These are phyloP conservation scores for Trichacis sp. DNA, from an alignment of 2,888 invertebrate genomes.

Conservation along the genomic window DNA sequence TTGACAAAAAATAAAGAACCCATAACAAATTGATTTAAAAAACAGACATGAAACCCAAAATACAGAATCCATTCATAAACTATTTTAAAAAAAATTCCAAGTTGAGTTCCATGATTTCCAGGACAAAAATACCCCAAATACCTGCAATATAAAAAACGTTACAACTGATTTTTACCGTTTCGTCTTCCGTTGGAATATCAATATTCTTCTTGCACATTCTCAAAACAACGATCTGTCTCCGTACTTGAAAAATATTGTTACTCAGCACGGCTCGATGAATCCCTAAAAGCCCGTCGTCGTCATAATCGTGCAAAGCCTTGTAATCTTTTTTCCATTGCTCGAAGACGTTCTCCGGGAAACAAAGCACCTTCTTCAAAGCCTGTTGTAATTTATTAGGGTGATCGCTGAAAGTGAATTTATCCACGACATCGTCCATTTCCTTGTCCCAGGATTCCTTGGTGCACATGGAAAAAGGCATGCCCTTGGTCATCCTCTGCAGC, in stretches of 20 bases:
- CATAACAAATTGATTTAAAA: too few species aligned
- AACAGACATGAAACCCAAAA: too few species aligned
- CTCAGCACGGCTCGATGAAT: conserved; percentile 58
- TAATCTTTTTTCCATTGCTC: conserved; percentile 52
- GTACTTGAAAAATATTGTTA: conserved; percentile 42
- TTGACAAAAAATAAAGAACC: too few species aligned
- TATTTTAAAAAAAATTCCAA: too few species aligned
- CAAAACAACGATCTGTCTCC: conserved; percentile 52
- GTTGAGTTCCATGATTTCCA: too few species aligned
- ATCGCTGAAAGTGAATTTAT: conserved; percentile 28
- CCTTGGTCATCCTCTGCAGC: not conserved
- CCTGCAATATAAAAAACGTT: not conserved
- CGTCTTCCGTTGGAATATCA: conserved; percentile 49
- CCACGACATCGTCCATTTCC: conserved; percentile 34
- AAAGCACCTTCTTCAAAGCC: conserved; percentile 13
- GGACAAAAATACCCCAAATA: too few species aligned
- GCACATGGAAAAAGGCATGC: not conserved
- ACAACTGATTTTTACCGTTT: conserved; percentile 54
- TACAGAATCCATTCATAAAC: too few species aligned
- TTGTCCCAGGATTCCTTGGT: not conserved
- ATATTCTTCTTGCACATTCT: conserved; percentile 44
- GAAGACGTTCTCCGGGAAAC: conserved; percentile 15
- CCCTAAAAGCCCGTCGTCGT: conserved; percentile 53
- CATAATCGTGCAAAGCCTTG: conserved; percentile 39
- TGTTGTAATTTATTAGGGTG: conserved; percentile 37